Conservation (phyloP, 2,888 invertebrate genomes). For the Leucophenga maculata region DNA sequence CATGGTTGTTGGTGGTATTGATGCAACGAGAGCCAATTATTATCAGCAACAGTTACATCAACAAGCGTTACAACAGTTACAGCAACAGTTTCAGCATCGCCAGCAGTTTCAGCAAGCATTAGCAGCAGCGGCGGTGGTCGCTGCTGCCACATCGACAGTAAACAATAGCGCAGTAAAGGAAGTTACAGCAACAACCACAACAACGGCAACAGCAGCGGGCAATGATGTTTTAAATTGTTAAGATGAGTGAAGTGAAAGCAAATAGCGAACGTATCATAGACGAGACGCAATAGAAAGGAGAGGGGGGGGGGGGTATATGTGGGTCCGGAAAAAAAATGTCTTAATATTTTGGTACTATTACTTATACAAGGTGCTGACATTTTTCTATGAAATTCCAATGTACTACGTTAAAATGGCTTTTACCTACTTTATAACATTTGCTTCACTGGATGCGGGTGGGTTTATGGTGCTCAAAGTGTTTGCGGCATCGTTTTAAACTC, state of each 20-base stretch:
- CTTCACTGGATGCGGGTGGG: too few relatives aligned
- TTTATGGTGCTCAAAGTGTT: too few relatives aligned
- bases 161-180: slow-evolving; percentile 29
- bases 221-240: slow-evolving; percentile 43
- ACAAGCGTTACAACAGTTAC: slow-evolving; percentile 61
- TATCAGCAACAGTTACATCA: slow-evolving; percentile 61
- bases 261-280: not conserved
- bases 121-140: slow-evolving; percentile 50
- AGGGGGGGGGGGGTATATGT: not conserved
- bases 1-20: not conserved
- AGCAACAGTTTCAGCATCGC: slow-evolving; percentile 56
- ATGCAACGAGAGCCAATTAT: slow-evolving; percentile 36
- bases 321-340: not conserved
- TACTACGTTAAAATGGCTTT: too few relatives aligned
- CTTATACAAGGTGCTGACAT: too few relatives aligned
- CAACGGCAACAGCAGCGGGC: slow-evolving; percentile 25
- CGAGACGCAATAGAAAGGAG: too few relatives aligned
- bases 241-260: slow-evolving; percentile 25
- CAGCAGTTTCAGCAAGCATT: slow-evolving; percentile 50
- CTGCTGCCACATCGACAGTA: slow-evolving; percentile 31
- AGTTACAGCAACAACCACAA: slow-evolving; percentile 29
- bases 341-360: not conserved
- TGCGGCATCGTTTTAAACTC: too few relatives aligned
- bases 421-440: too few relatives aligned
- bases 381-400: too few relatives aligned